phyloP scores from a whole-genome alignment of 2,888 invertebrate genomes.

The Argyresthia goedartella region DNA sequence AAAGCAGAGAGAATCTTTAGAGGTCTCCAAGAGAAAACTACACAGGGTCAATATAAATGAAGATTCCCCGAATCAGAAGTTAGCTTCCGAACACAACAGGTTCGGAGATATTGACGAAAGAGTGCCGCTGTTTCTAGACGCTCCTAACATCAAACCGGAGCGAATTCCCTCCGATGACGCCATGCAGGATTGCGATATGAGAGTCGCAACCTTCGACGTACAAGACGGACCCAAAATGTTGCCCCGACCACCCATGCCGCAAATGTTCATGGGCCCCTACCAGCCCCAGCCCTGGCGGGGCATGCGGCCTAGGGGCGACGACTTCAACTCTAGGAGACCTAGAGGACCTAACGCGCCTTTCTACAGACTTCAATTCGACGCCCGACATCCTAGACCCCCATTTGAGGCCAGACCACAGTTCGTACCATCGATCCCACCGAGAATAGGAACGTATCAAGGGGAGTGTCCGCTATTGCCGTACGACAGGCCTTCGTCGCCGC shows the following conservation, averaged over 20 bases:
- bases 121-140: conserved; percentile 42
- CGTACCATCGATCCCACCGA: conserved; percentile 35
- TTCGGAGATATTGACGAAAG: conserved; percentile 69
- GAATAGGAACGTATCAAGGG: conserved; percentile 44
- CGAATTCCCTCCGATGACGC: conserved; percentile 23
- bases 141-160: conserved; percentile 38
- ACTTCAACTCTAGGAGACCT: conserved; percentile 41
- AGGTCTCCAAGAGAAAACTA: conserved; percentile 61
- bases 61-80: no score
- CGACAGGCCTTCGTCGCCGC: conserved; percentile 39
- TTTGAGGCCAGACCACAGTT: conserved; percentile 30
- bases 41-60: conserved; percentile 30
- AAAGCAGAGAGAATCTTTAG: conserved; percentile 76
- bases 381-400: conserved; percentile 30
- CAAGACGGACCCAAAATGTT: conserved; percentile 31
- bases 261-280: neutral
- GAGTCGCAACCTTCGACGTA: conserved; percentile 23
- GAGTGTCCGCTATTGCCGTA: conserved; percentile 45
- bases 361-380: conserved; percentile 45
- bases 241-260: conserved; percentile 34
- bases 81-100: conserved; percentile 46
- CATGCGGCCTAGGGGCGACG: conserved; percentile 38
- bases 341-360: conserved; percentile 39
- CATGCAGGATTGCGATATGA: conserved; percentile 52
- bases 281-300: conserved; percentile 44